Evolutionary conservation across 2,888 invertebrate genomes (phyloP).

Genomic region (Euproctis similis): DNA sequence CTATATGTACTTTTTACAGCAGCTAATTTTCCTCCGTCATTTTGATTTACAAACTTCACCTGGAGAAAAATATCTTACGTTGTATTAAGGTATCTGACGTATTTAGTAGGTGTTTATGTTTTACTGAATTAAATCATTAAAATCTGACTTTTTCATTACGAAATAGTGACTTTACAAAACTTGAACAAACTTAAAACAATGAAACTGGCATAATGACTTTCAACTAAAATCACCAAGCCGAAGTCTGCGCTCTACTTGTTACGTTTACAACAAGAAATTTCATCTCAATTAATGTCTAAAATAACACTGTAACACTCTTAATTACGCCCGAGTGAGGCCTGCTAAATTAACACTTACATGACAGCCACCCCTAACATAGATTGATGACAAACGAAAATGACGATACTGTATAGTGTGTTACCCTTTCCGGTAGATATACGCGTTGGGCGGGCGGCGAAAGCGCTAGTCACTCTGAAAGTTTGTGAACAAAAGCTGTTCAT

Average conservation of each 20-base stretch:
- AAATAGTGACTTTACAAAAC: too few relatives aligned
- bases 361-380: slow-evolving; percentile 72
- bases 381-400: slow-evolving; percentile 76
- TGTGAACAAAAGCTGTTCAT: slow-evolving; percentile 55
- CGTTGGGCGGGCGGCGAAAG: slow-evolving; percentile 45
- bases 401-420: slow-evolving; percentile 59
- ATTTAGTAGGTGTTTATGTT: too few relatives aligned
- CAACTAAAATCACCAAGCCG: slow-evolving; percentile 51
- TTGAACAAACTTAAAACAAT: too few relatives aligned
- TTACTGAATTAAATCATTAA: too few relatives aligned
- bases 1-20: too few relatives aligned
- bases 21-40: too few relatives aligned
- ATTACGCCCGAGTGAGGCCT: slow-evolving; percentile 72
- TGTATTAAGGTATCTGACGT: too few relatives aligned
- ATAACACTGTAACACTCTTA: slow-evolving; percentile 75
- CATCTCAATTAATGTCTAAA: slow-evolving; percentile 75
- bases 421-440: slow-evolving; percentile 53
- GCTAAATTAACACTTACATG: slow-evolving; percentile 76
- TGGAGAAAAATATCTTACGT: too few relatives aligned
- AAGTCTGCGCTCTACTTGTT: slow-evolving; percentile 38
- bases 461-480: slow-evolving; percentile 66
- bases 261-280: slow-evolving; percentile 71
- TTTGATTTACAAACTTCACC: too few relatives aligned
- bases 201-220: too few relatives aligned
- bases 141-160: too few relatives aligned